Base-by-base conservation (phyloP, 2,113 vertebrate genomes). In the Ancistrus triradiatus region DNA sequence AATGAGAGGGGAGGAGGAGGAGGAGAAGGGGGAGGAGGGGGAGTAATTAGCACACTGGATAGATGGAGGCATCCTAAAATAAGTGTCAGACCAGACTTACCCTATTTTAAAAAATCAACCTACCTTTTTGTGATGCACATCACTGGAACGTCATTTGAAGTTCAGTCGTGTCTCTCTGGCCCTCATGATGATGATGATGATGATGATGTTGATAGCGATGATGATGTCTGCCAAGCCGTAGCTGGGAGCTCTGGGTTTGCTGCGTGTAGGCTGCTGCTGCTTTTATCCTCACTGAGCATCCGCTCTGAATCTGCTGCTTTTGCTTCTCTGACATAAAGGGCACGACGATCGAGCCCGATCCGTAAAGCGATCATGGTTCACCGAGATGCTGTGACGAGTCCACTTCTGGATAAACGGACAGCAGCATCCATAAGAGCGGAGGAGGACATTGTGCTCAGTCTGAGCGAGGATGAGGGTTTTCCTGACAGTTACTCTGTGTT, bases 121-220 rank as follows among this genome's bases (percentile, higher is more conserved):
- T 80, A 88, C 86, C 88, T 87, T 77, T 69, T 61, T 35, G 61
- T 28, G 76, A 72, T 81, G 81, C 86, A 86, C 84, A 87, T 87
- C 62, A 80, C 83, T 73, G 58, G 71, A 86, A 86, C 84, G 87
- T 86, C 62, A 80, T 83, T 72, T 56, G 71, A 76, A 80, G 77
- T 79, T 69, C 77, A 79, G 74, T 85, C 79, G 79, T 85, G 83
- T 78, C 83, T 87, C 75, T 80, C 74, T 78, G 75, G 79, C 84
- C 80, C 84, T 86, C 77, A 76, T 77, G 66, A 66, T 81, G 72
- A 76, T 61, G 74, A 81, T 69, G 77, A 40, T 40, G 49, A 31
- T 28, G 24, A 44, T 27, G 48, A 31, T 27, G 60, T 19, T 4
- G 59, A 50, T 40, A 78, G 75, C 80, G 83, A 76, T 76, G 72